Percentiles rank a stretch among this genome's conserved stretches.
Evolutionary conservation across 2,888 invertebrate species (phyloP).

Genomic region (Eretmocerus hayati): DNA sequence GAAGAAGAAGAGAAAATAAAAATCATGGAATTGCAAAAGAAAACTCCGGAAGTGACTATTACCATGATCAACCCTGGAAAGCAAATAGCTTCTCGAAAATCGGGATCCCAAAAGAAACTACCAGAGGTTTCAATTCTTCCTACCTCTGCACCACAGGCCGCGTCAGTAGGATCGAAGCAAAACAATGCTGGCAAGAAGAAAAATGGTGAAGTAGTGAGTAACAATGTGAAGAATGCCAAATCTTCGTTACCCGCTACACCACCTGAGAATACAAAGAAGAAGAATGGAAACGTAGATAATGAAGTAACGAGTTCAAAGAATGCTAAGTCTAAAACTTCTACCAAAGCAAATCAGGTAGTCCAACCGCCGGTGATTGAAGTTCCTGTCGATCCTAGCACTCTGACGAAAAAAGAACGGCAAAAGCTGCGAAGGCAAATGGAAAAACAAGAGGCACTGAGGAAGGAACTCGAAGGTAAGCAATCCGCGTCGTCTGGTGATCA

Average conservation of each 20-base stretch:
- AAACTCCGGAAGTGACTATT: conserved; percentile 48
- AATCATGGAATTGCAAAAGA: conserved; percentile 44
- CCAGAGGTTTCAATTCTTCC: conserved; percentile 44
- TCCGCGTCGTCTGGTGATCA: conserved; percentile 30
- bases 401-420: conserved; percentile 43
- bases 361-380: neutral
- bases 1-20: conserved; percentile 44
- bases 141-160: conserved; percentile 28
- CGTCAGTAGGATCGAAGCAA: conserved; percentile 22
- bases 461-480: conserved; percentile 33
- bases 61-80: conserved; percentile 47
- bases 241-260: neutral
- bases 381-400: conserved; percentile 28
- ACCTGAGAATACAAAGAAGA: conserved; percentile 12
- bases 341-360: conserved; percentile 17
- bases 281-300: conserved; percentile 24
- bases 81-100: conserved; percentile 34
- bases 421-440: conserved; percentile 41
- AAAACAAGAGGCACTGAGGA: conserved; percentile 40
- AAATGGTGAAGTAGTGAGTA: conserved; percentile 21
- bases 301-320: conserved; percentile 16
- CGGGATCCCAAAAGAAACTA: conserved; percentile 35
- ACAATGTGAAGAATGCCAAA: conserved; percentile 20
- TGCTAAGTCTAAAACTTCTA: conserved; percentile 19
- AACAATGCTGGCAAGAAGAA: conserved; percentile 20